Base-by-base conservation (phyloP, 2,888 invertebrate species). In the Nowickia ferox region DNA sequence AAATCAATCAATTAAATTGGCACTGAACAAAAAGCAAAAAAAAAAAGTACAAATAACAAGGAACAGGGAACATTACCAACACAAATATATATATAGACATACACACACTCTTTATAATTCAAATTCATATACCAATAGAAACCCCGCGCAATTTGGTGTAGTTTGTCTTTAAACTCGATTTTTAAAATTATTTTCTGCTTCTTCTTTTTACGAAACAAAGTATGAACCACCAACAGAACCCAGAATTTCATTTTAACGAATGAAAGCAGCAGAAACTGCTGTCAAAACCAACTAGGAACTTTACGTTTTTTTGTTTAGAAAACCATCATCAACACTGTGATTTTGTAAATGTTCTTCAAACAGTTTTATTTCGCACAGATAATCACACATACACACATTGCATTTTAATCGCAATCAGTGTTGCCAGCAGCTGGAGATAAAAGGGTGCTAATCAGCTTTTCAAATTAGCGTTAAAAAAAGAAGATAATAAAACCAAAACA, bases 1-100 rank as follows among this genome's bases (percentile, higher is more conserved):
- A 83, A 83, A 86, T 86, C 83, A 86, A 86, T 86, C 86, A 86
- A 83, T 86, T 86, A 79, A 83, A 83, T 86, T 86, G 66, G 66
- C 48, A 86, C 61, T 72, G 66, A 85, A 82, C 38, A 71, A 75
- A 80, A 74, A 59, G 11, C 53, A 51, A 63, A 57, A 66, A 65
- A 69, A 1, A 48, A 42, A 17, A 63, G 19, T 10, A 17, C 17
- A 66, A 48, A 83, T 46, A 8, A 53, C 68, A 71, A 72, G 59
- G 15, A 80, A 76, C 69, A 75, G 75, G 69, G 44, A 76, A 63
- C 63, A 72, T 59, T 66, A 51, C 48, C 53, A 44, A 48, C 17
- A 77, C 22, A 71, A 17, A 57, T n/a, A 46, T 19, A 72, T 38
- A 51, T 38, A 53, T 38, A 6, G 3, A 2, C 30, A 30, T 38